Evolutionary conservation across 2,888 invertebrate genomes (phyloP).

Genomic region (Phyllotreta cruciferae): DNA sequence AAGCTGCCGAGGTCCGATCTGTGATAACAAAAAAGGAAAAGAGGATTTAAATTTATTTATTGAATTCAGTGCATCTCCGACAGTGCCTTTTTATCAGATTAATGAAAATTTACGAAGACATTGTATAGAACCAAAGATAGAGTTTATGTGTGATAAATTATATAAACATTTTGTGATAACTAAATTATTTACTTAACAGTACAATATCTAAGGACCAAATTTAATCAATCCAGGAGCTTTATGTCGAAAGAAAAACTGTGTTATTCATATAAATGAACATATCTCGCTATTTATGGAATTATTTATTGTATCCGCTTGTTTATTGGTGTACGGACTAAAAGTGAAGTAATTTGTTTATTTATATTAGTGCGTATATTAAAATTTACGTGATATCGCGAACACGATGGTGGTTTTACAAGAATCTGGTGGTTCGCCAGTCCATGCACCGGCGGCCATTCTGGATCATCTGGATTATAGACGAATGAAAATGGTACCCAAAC

Average conservation of each 20-base stretch:
- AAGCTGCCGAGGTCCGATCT: slow-evolving; percentile 35
- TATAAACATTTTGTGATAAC: slow-evolving; percentile 41
- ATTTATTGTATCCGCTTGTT: slow-evolving; percentile 18
- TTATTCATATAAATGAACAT: slow-evolving; percentile 26
- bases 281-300: slow-evolving; percentile 26
- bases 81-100: slow-evolving; percentile 37
- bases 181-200: slow-evolving; percentile 33
- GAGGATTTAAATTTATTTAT: slow-evolving; percentile 34
- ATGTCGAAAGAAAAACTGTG: slow-evolving; percentile 32
- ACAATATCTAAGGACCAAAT: slow-evolving; percentile 45
- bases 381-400: slow-evolving; percentile 23
- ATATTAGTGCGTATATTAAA: slow-evolving; percentile 5
- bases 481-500: slow-evolving; percentile 88
- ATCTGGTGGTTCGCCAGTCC: slow-evolving; percentile 65
- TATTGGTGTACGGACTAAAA: slow-evolving; percentile 10
- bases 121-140: slow-evolving; percentile 41
- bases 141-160: slow-evolving; percentile 34
- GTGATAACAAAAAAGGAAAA: slow-evolving; percentile 40
- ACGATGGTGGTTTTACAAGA: slow-evolving; percentile 75
- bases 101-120: slow-evolving; percentile 19
- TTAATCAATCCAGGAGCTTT: slow-evolving; percentile 37
- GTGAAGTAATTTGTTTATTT: slow-evolving; percentile 3
- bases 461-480: slow-evolving; percentile 82
- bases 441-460: slow-evolving; percentile 68
- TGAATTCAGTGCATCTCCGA: slow-evolving; percentile 36